These are phyloP conservation scores for Enteromius afrohamiltoni DNA, from an alignment of 2,797 vertebrate genomes.

Conservation along the genomic window DNA sequence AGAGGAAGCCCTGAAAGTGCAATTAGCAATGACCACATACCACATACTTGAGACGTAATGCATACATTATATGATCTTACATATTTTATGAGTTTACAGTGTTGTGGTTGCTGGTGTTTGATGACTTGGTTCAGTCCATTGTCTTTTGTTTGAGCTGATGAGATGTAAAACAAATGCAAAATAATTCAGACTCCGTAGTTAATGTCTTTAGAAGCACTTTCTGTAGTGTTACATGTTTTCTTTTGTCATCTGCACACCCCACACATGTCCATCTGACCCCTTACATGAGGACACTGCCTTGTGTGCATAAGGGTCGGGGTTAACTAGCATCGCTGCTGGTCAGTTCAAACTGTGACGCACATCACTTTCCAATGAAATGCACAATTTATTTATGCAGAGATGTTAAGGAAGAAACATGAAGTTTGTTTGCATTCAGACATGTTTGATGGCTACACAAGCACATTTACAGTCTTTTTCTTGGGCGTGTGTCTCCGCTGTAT, in stretches of 20 bases:
- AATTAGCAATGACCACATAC: constrained; percentile 9
- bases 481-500: constrained; percentile 61
- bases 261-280: constrained; percentile 30
- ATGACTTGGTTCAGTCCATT: neutral
- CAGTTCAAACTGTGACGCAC: constrained; percentile 3
- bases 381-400: neutral
- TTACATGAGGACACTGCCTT: constrained; percentile 18
- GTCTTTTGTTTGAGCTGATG: constrained; percentile 39
- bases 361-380: constrained; percentile 15
- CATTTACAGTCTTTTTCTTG: constrained; percentile 42
- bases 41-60: neutral
- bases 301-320: neutral
- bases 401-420: constrained; percentile 22
- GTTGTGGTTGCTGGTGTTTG: neutral
- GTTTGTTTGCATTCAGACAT: constrained; percentile 38
- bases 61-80: neutral
- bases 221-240: constrained; percentile 26
- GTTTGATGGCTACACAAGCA: constrained; percentile 20
- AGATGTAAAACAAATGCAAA: constrained; percentile 51
- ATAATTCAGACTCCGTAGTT: constrained; percentile 17
- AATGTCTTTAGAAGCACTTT: constrained; percentile 21
- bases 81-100: neutral
- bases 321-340: neutral
- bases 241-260: constrained; percentile 27
- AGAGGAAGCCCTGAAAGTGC: neutral